Evolutionary conservation across 2,113 vertebrate genomes (phyloP).

Genomic region (Tapirus terrestris): DNA sequence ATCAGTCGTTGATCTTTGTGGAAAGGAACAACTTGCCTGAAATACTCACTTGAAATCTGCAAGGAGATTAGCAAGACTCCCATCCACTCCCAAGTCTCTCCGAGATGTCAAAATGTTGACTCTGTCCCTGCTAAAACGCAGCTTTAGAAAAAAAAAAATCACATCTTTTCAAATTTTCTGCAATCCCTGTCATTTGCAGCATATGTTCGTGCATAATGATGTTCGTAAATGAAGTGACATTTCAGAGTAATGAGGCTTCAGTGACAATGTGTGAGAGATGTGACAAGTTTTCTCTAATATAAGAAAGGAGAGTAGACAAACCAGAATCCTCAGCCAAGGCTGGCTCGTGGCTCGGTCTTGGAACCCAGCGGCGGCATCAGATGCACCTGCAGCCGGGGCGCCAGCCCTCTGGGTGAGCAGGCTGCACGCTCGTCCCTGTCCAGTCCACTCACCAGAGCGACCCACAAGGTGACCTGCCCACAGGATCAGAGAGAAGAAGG

Average conservation of each 20-base stretch:
- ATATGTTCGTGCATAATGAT: constrained; percentile 67
- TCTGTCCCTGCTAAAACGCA: constrained; percentile 32
- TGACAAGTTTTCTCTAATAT: constrained; percentile 29
- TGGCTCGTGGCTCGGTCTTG: fast-evolving
- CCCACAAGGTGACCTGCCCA: fast-evolving
- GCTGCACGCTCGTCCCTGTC: fast-evolving
- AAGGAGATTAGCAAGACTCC: neutral
- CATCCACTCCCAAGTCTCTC: neutral
- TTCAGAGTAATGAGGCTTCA: constrained; percentile 70
- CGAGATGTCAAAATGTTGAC: constrained; percentile 75
- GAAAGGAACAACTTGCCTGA: fast-evolving
- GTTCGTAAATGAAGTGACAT: constrained; percentile 72
- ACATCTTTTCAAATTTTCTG: constrained; percentile 51
- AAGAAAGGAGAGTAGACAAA: neutral
- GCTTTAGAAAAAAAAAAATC: constrained; percentile 61
- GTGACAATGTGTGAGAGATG: constrained; percentile 64
- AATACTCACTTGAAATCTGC: neutral
- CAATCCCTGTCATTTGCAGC: constrained; percentile 37
- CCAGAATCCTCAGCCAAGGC: fast-evolving
- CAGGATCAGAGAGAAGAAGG: fast-evolving
- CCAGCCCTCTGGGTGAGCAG: fast-evolving
- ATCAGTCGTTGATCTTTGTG: fast-evolving
- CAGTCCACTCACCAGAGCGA: fast-evolving
- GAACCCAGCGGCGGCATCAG: fast-evolving
- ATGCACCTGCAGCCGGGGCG: fast-evolving